Percentiles rank a stretch among this genome's conserved stretches.
phyloP scores from a whole-genome alignment of 2,797 vertebrate genomes.

The Takifugu rubripes region DNA sequence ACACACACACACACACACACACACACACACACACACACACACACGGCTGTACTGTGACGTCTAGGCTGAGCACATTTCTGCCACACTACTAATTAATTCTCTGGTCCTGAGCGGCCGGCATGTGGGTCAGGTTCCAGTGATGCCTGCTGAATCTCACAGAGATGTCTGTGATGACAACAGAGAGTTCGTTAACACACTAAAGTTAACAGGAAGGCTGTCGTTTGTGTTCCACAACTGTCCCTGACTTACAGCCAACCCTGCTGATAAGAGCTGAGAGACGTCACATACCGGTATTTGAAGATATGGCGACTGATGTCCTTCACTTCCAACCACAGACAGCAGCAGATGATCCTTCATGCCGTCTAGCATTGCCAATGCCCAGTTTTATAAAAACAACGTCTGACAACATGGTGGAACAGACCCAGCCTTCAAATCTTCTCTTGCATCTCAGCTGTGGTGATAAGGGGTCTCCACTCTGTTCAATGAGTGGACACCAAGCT shows the following conservation, averaged over 20 bases:
- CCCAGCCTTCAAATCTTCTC: slow-evolving; percentile 57
- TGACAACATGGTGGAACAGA: slow-evolving; percentile 36
- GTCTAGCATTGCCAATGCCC: neutral
- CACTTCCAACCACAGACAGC: slow-evolving; percentile 6
- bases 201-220: too few species aligned
- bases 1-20: slow-evolving; percentile 14
- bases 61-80: too few species aligned
- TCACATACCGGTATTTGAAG: neutral
- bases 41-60: too few species aligned
- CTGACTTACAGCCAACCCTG: neutral
- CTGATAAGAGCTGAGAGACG: slow-evolving; percentile 1
- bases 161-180: too few species aligned
- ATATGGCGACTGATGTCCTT: neutral
- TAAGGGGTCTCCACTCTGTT: slow-evolving; percentile 59
- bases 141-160: too few species aligned
- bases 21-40: slow-evolving; percentile 13
- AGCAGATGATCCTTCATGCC: neutral
- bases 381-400: neutral
- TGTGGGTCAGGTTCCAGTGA: too few species aligned
- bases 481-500: slow-evolving; percentile 37
- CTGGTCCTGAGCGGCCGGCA: too few species aligned
- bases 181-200: too few species aligned
- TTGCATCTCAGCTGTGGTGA: slow-evolving; percentile 55
- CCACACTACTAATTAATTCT: too few species aligned
- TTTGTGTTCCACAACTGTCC: too few species aligned